phyloP scores from a whole-genome alignment of 2,113 vertebrate species.

The Ifrita kowaldi region DNA sequence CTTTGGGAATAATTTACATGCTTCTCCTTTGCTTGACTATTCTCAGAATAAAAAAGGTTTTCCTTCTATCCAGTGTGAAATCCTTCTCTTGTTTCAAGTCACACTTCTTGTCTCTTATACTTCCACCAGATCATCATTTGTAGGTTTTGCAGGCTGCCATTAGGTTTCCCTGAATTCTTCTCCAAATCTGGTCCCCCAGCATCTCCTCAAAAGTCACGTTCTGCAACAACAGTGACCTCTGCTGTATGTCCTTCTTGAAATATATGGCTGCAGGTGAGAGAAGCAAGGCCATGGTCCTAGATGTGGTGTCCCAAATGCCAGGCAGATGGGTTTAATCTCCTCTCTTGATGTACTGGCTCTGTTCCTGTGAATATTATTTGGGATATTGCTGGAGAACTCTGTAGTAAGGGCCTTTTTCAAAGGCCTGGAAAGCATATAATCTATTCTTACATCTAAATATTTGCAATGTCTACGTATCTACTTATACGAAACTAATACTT shows the following conservation, averaged over 20 bases:
- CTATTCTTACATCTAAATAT: not conserved
- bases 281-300: rapidly evolving
- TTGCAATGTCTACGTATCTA: not conserved
- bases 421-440: not conserved
- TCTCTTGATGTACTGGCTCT: not conserved
- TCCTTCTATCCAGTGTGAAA: not conserved
- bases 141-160: not conserved
- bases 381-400: not conserved
- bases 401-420: not conserved
- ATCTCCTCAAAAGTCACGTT: not conserved
- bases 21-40: not conserved
- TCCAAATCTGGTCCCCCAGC: not conserved
- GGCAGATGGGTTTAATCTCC: not conserved
- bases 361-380: not conserved
- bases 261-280: not conserved
- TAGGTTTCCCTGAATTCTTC: not conserved
- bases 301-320: not conserved
- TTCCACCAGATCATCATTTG: not conserved
- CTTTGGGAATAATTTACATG: not conserved
- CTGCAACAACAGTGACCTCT: not conserved
- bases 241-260: not conserved
- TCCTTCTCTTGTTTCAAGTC: not conserved
- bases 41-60: not conserved
- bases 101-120: not conserved
- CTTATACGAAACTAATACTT: not conserved